A percentile compares a stretch with the other conserved stretches of the same genome.
Evolutionary conservation across 2,797 vertebrate species (phyloP).

Genomic region (Selene dorsalis): DNA sequence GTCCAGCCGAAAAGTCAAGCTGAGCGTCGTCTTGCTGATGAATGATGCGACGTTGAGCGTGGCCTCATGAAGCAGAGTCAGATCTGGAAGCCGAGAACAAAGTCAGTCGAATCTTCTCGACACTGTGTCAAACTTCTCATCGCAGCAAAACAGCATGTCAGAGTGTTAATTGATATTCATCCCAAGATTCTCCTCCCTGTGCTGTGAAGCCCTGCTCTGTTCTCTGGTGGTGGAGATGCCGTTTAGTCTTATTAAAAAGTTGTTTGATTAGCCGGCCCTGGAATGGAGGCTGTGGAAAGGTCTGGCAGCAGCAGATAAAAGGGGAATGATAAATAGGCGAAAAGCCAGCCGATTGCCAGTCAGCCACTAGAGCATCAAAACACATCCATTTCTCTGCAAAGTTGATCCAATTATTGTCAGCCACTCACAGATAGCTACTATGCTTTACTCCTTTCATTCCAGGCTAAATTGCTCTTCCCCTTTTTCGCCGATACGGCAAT

Average conservation of each 20-base stretch:
- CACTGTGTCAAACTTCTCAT: slow-evolving; percentile 72
- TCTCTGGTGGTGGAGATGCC: slow-evolving; percentile 82
- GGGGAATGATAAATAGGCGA: slow-evolving; percentile 85
- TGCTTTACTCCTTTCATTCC: slow-evolving; percentile 90
- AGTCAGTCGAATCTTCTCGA: slow-evolving; percentile 70
- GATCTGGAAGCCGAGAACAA: slow-evolving; percentile 69
- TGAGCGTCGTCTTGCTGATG: slow-evolving; percentile 40
- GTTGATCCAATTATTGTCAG: slow-evolving; percentile 96
- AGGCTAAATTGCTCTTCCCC: slow-evolving; percentile 95
- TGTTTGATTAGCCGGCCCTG: slow-evolving; percentile 89
- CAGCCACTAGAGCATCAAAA: slow-evolving; percentile 93
- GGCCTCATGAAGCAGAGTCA: slow-evolving; percentile 59
- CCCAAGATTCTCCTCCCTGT: slow-evolving; percentile 75
- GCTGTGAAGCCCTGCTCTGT: slow-evolving; percentile 78
- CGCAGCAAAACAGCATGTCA: slow-evolving; percentile 69
- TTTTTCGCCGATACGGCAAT: slow-evolving; percentile 92
- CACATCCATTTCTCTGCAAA: slow-evolving; percentile 88
- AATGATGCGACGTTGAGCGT: background rate
- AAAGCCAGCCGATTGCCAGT: slow-evolving; percentile 85
- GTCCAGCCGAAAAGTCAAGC: slow-evolving; percentile 50
- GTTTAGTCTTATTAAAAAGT: slow-evolving; percentile 91
- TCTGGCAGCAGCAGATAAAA: slow-evolving; percentile 95
- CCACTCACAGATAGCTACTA: slow-evolving; percentile 88
- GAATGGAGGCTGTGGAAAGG: slow-evolving; percentile 86
- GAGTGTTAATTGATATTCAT: slow-evolving; percentile 85